Evolutionary conservation across 1,140 invertebrate genomes (phyloP), one percentile per base, ranked within the genome.

Genomic region (Kradibia gibbosae): DNA sequence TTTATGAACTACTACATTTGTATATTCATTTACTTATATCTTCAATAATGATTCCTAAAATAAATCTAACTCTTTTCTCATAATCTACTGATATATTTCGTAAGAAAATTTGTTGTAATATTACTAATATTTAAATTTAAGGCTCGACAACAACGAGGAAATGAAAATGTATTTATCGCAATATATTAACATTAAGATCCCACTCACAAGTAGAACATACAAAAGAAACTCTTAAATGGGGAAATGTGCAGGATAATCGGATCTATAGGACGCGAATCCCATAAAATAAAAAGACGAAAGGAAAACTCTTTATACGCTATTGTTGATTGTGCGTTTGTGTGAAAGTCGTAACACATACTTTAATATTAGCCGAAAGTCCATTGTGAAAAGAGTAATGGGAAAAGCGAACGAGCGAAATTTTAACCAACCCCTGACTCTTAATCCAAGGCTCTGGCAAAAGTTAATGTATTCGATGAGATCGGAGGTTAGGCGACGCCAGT

Each of bases 401-500:
- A 78, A 70, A 70, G 31, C 2, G 31, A 78, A n/a, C 45, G 60
- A 77, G 22, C 13, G 13, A 34, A 57, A 31, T 57, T 57, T 74
- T 4, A 55, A 36, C 28, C 34, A 60, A 0, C 42, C 25, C 0
- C 3, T 4, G n/a, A 8, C 13, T 15, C 50, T 78, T 71, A 78
- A 78, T 55, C 45, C 48, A 13, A 78, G 65, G 42, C 48, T 71
- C 42, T 55, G 15, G 67, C 39, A 34, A 73, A 39, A 80, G 53
- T 62, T 80, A 74, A 80, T 80, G 45, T 80, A 80, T 73, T 79
- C 78, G 67, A 57, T 42, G 78, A 34, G 67, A 45, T 34, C n/a
- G 25, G 50, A 45, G 53, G 36, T 10, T 1, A 13, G 7, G 20
- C 48, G 28, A 20, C 31, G 17, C 22, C 50, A 13, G 34, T 50